Conservation (phyloP, 2,888 invertebrate genomes). For the Bruchidius siliquastri region DNA sequence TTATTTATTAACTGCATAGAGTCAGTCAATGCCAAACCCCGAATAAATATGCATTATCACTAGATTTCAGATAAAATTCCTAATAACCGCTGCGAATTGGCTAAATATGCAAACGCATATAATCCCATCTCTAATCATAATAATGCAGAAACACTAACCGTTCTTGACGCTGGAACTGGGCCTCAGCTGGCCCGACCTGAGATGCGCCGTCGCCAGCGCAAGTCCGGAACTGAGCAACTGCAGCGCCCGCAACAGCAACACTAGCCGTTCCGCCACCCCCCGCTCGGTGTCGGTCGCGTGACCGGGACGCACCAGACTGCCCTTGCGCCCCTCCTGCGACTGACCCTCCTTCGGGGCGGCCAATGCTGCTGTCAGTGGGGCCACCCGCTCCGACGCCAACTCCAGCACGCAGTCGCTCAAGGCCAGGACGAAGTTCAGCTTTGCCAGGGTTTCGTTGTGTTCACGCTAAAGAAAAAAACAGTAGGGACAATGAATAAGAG, state of each 20-base stretch:
- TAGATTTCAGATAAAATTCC: no score
- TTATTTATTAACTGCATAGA: no score
- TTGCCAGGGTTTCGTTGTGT: slow-evolving; percentile 94
- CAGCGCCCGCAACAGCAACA: slow-evolving; percentile 82
- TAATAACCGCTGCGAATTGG: no score
- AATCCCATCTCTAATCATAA: no score
- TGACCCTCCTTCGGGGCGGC: not conserved
- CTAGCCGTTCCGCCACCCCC: slow-evolving; percentile 73
- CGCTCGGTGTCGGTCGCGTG: slow-evolving; percentile 45
- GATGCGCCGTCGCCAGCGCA: slow-evolving; percentile 80
- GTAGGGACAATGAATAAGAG: no score
- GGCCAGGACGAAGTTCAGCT: slow-evolving; percentile 93
- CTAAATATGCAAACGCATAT: no score
- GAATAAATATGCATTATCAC: no score
- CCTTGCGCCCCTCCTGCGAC: not conserved
- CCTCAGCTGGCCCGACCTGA: slow-evolving; percentile 78
- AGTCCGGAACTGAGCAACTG: slow-evolving; percentile 94
- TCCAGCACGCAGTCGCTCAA: slow-evolving; percentile 93
- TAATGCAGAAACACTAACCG: no score
- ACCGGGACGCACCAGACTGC: slow-evolving; percentile 17
- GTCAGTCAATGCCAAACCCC: no score
- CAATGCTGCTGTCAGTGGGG: slow-evolving; percentile 56
- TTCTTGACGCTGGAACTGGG: slow-evolving; percentile 88
- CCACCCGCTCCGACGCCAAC: slow-evolving; percentile 74
- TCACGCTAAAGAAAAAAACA: slow-evolving; percentile 48